Evolutionary conservation across 2,113 vertebrate genomes (phyloP), one percentile per base, ranked within the genome.

Genomic region (Promerops cafer): DNA sequence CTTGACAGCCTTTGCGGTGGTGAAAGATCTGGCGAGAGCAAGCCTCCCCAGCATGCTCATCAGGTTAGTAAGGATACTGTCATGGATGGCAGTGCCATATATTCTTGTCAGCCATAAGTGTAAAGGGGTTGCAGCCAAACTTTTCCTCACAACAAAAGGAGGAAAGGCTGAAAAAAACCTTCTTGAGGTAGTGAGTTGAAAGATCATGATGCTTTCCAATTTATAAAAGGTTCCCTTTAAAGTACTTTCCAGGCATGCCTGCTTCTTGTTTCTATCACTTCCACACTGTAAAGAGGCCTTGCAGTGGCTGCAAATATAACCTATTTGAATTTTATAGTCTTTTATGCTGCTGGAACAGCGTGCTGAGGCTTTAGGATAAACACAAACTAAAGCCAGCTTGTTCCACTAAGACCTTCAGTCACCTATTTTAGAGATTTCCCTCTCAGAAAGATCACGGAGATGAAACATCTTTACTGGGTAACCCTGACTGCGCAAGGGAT

Each of bases 1-100:
- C 86, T 95, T 95, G 93, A 91, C 91, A 96, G 69, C 35, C 70
- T 76, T 75, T 86, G 59, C 44, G 56, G 50, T 65, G 64, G 49
- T 88, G 78, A 92, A 87, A 50, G 49, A 44, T 78, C 71, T 87
- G 74, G 56, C 9, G 0, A 56, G 81, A 94, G 45, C 44, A 86
- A 91, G 37, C 54, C 30, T 92, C 52, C 27, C 72, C 65, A 66
- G 70, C 59, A 64, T 20, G 61, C 47, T 94, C 64, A 42, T 91
- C 56, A 63, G 69, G 83, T 82, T 86, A 78, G 82, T 28, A 70
- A 54, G 68, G 56, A 77, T 54, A 89, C 76, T 84, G 89, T 65
- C 22, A 30, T 49, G 87, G 66, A 83, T 86, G 85, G 59, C 70
- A 95, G 33, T 65, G 66, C 66, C 91, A 68, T 40, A 52, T 30